Base-by-base conservation (phyloP, 1,140 invertebrate genomes). In the Uloborus diversus region DNA sequence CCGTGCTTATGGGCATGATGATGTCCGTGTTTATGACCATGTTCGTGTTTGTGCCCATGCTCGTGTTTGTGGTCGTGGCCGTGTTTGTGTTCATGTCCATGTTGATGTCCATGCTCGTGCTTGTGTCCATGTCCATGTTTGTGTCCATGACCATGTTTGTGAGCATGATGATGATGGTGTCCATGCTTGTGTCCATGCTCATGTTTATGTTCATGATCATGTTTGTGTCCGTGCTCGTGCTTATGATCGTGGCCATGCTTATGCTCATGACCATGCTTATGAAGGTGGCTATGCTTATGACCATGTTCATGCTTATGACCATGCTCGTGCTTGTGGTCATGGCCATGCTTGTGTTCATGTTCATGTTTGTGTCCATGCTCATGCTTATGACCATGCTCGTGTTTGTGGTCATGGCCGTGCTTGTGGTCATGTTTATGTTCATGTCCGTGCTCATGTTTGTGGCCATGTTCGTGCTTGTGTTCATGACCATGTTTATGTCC, bases 351-450 rank as follows among this genome's bases (percentile, higher is more conserved):
- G 27, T 75, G 71, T n/a, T 59, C 71, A 27, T 75, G 71, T 25
- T 23, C 47, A n/a, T 75, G 71, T 33, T 75, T 75, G 14, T 75
- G 71, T 14, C 59, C 71, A n/a, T 75, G 71, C 1, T 20, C 56
- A 17, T 75, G 71, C 23, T 75, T 75, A 27, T 75, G 71, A 5
- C 53, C 71, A 25, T 75, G 71, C 28, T 59, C 71, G n/a, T 75
- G 71, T 14, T 75, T 75, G 37, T 75, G 71, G 32, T 64, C 32
- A 25, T 75, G 71, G 25, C 64, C 53, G 20, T 75, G 71, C n/a
- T 75, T 53, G 23, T 75, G 71, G 0, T 64, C 53, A 27, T 75
- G 71, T 7, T 75, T 53, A 27, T 75, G 71, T 13, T 59, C 57
- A 53, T 75, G 71, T 17, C 51, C 71, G 1, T 53, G 57, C 35